Base-by-base conservation (phyloP, 30 jellyfish, hydroid and myxozoan genomes). In the Cassiopea andromeda region DNA sequence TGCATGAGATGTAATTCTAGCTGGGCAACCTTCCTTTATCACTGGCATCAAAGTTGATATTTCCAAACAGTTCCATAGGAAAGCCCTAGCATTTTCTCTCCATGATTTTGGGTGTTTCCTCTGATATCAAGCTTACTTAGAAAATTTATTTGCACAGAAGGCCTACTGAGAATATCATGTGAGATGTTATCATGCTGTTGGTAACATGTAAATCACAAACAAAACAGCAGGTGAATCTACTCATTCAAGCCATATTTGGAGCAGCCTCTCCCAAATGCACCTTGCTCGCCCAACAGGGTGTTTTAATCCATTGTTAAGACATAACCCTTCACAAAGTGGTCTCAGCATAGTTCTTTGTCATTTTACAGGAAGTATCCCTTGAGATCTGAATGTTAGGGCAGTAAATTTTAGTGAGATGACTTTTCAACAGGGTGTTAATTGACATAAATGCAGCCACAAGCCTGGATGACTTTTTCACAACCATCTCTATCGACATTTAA, bases 21-120 rank as follows among this genome's bases (percentile, higher is more conserved):
- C 79, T 70, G 79, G 50, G 79, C 19, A 3, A 14, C 38, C 79
- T 1, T 15, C 79, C 79, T 70, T 70, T 15, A 4, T 19, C 14
- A 9, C 54, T 43, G 38, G 38, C n/a, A 19, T 70, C 54, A n/a
- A 70, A 70, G 47, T 48, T 83, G 91, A 54, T 54, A 45, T 83
- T 49, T 83, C 91, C 74, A 83, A 75, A 77, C 16, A 78, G 14
- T 83, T 44, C 45, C 75, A 73, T 60, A 71, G 91, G 91, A 83
- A 83, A 71, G 43, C 91, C 82, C 83, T 50, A 18, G 58, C 73
- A 60, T 71, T 64, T 78, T 71, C 91, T 54, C 91, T 16, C 68
- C 91, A 58, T 86, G 93, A 46, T 60, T 60, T 73, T 45, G 18
- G 18, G 78, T 68, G 50, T 57, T 57, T 73, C 45, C 50, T 59